Base-by-base conservation (phyloP, 2,888 invertebrate species). In the Agriopis leucophaearia region DNA sequence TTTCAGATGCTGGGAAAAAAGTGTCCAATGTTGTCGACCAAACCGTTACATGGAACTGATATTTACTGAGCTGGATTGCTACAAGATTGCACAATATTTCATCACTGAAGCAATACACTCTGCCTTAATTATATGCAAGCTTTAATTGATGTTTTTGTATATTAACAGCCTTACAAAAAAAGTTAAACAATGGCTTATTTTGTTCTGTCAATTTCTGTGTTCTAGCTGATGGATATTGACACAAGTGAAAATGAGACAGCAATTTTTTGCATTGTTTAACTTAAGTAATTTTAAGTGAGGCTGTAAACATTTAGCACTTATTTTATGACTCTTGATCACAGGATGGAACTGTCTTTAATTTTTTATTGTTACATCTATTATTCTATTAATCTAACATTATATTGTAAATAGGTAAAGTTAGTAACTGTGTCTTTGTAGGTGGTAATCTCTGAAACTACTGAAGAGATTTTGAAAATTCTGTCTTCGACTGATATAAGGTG, bases 91-190 rank as follows among this genome's bases (percentile, higher is more conserved):
- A 66, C 67, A 64, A 64, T 61, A 57, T 64, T 57, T 63, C 27
- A 16, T 55, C 64, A 66, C 45, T 58, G 16, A 66, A 72, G 72
- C 68, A 70, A 69, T 69, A 69, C 18, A 59, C 35, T 42, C 59
- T 66, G 73, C 69, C 70, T 71, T 70, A 71, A 64, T 27, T 27
- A 27, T 68, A 64, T 57, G 16, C 64, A 64, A 70, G 71, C 71
- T 73, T 73, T 73, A 73, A 73, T 65, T 62, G 60, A 65, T 64
- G 54, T 69, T 66, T 55, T 64, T 55, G 15, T 68, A 63, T 15
- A 45, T 27, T 45, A 47, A 27, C 27, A 27, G 27, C 27, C 27
- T 27, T 27, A 27, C 27, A 5, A 5, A 27, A 27, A 27, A 27
- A 27, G 3, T 27, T 27, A 27, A 27, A 27, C 27, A 27, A 27